Evolutionary conservation across 2,113 vertebrate genomes (phyloP).

Genomic region (Oxygymnocypris stewartii): DNA sequence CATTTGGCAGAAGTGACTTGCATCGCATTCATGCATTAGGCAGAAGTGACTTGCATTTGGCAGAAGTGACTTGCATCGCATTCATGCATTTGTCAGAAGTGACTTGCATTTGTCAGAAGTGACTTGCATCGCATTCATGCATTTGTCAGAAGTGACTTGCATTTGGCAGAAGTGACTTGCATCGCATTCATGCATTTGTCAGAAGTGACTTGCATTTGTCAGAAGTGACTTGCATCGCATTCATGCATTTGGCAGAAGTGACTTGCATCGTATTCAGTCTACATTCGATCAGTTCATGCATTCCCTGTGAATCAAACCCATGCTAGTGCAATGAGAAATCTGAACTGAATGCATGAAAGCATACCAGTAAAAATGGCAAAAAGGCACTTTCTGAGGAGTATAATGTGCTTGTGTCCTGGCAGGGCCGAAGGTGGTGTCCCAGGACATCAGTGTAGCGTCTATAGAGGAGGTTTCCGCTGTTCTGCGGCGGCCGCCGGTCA

Average conservation of each 20-base stretch:
- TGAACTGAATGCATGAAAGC: not conserved
- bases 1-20: not conserved
- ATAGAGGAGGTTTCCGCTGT: constrained; percentile 95
- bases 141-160: not conserved
- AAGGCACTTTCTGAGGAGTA: not conserved
- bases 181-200: not conserved
- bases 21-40: not conserved
- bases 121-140: not conserved
- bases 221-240: not conserved
- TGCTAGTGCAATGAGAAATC: not conserved
- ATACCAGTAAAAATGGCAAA: not conserved
- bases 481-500: constrained; percentile 90
- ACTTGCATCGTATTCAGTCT: not conserved
- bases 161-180: not conserved
- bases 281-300: not conserved
- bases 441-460: constrained; percentile 94
- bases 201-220: not conserved
- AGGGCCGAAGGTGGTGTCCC: constrained; percentile 98
- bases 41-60: not conserved
- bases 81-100: not conserved
- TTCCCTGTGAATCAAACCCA: not conserved
- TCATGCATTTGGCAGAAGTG: not conserved
- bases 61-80: not conserved
- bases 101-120: not conserved
- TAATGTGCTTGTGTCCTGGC: not conserved